Base-by-base conservation (phyloP, 2,888 invertebrate species). In the Rhagium mordax region DNA sequence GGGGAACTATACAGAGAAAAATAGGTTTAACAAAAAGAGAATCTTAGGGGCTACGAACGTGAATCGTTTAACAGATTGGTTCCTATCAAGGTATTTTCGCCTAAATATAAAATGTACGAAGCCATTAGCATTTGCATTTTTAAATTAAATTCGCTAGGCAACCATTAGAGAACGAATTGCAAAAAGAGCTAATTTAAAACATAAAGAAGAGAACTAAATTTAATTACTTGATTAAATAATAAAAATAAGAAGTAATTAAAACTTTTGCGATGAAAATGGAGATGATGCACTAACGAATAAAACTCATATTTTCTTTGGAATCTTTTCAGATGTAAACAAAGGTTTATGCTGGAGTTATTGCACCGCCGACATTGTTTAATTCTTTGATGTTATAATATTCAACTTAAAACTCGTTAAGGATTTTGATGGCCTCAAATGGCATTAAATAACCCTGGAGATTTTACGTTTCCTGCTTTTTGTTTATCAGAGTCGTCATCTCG, bases 181-280 rank as follows among this genome's bases (percentile, higher is more conserved):
- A 3, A 41, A 41, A 41, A 16, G 27, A 21, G 15, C 2, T 55
- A 1, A 6, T 55, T 24, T 55, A n/a, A 55, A 55, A 6, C 7
- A 55, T 24, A 55, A 24, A 55, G 55, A 24, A 21, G n/a, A 1
- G 13, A 41, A n/a, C n/a, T 24, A 55, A 55, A 21, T 24, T 27
- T 55, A n/a, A 24, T 55, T 55, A 4, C 55, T n/a, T 55, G 27
- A 55, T 55, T 8, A 55, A 27, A 21, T 24, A 24, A 15, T 24
- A n/a, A 55, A 55, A 55, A 55, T 55, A 55, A 24, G 55, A 5
- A 24, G n/a, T 55, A 55, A 55, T 55, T 55, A 55, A 55, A 55
- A 55, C 21, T 55, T 55, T 21, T 24, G 7, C 24, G 1, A 24
- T 24, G 55, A 55, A 55, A 21, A 24, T 24, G n/a, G 15, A 20